Evolutionary conservation across 2,113 vertebrate genomes (phyloP).

Genomic region (Tonatia bakeri): DNA sequence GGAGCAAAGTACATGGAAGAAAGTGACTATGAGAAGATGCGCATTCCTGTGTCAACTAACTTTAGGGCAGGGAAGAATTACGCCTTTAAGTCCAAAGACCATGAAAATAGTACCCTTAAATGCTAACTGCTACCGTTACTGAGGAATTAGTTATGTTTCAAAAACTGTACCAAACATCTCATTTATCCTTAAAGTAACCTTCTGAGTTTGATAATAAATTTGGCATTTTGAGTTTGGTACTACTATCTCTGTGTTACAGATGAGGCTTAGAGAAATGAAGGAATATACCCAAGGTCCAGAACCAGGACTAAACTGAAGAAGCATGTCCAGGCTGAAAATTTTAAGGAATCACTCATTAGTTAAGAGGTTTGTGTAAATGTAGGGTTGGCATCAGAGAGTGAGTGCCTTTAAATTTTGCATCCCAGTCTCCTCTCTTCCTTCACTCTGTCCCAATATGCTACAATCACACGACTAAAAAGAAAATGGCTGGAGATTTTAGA

Average conservation of each 20-base stretch:
- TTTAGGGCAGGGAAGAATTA: neutral
- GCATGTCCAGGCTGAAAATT: neutral
- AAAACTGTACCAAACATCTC: neutral
- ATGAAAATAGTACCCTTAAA: neutral
- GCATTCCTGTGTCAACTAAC: neutral
- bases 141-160: neutral
- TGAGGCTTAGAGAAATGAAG: neutral
- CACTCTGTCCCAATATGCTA: neutral
- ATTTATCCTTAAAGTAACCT: neutral
- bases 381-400: neutral
- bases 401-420: neutral
- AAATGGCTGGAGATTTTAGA: neutral
- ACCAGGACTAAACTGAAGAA: neutral
- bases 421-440: neutral
- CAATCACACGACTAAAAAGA: neutral
- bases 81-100: neutral
- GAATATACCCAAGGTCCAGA: neutral
- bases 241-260: neutral
- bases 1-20: neutral
- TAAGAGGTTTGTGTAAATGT: neutral
- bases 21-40: neutral
- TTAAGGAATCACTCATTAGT: neutral
- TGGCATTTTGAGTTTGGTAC: neutral
- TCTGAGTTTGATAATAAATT: neutral
- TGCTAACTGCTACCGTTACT: neutral